Evolutionary conservation across 2,888 invertebrate species (phyloP), one percentile per base, ranked within the genome.

Genomic region (Notocelia uddmanniana): DNA sequence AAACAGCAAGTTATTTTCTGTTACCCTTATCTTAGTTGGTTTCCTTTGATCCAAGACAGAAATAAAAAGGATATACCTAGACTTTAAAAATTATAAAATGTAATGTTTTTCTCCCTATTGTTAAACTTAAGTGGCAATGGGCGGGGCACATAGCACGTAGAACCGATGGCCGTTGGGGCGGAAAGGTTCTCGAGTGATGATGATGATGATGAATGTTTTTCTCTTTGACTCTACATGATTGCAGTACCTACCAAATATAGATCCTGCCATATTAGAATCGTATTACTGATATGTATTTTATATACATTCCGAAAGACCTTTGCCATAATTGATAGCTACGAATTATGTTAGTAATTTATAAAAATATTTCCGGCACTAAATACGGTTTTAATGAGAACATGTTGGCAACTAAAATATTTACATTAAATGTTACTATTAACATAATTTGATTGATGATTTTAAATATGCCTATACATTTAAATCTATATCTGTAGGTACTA

Each of bases 321-420:
- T 50, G 41, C 50, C 31, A 52, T 64, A 64, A 70, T 64, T 18
- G 37, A 70, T 64, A 3, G 64, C 52, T 52, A 70, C 58, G 41
- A 60, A 70, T 70, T 66, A 70, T 57, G 55, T 34, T 48, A 23
- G 48, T 26, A 57, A 34, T 64, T 64, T 37, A 54, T 64, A 9
- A 54, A 21, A 23, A 52, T 58, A 58, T 50, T 68, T 73, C 69
- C 69, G 62, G 63, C 69, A 58, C 48, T 23, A 63, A 63, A 62
- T 63, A 73, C 63, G 50, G 69, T 63, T 68, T 64, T 69, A 73
- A 73, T 69, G 63, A 73, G 63, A 52, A 3, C 10, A 58, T 52
- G 58, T 62, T 15, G 64, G 57, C 57, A 45, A 34, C 18, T n/a
- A 21, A 68, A 60, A 69, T 62, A 23, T 59, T 18, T 19, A 62